Evolutionary conservation across 2,888 invertebrate species (phyloP).

Genomic region (Tanytarsus gracilentus): DNA sequence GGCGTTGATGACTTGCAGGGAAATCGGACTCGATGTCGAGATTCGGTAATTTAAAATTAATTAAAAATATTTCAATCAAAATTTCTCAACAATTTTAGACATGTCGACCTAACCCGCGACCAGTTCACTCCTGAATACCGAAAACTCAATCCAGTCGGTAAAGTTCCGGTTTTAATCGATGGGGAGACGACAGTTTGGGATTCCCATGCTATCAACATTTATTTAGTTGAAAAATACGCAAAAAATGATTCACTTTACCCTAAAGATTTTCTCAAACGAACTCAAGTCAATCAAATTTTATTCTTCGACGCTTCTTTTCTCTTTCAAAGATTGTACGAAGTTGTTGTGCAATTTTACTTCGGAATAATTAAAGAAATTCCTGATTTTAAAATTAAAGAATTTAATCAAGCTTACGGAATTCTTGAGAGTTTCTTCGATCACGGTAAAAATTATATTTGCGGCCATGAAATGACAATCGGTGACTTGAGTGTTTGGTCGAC

Average conservation of each 20-base stretch:
- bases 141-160: too few species aligned
- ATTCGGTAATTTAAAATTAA: not conserved
- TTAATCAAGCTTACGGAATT: slow-evolving; percentile 34
- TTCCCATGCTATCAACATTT: not conserved
- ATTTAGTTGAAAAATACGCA: slow-evolving; percentile 9
- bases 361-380: not conserved
- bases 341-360: not conserved
- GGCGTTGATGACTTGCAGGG: not conserved
- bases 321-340: not conserved
- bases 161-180: not conserved
- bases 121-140: too few species aligned
- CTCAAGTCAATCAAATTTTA: not conserved
- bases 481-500: slow-evolving; percentile 37
- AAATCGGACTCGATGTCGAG: not conserved
- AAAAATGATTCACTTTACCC: slow-evolving; percentile 4
- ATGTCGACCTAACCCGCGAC: too few species aligned
- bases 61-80: too few species aligned
- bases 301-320: not conserved
- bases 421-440: slow-evolving; percentile 36
- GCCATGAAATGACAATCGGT: slow-evolving; percentile 37
- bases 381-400: slow-evolving; percentile 9
- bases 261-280: not conserved
- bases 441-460: slow-evolving; percentile 34
- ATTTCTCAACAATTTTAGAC: too few species aligned
- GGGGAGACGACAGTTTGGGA: not conserved